Conservation (phyloP, 2,113 vertebrate species). For the Acrocephalus kingi region DNA sequence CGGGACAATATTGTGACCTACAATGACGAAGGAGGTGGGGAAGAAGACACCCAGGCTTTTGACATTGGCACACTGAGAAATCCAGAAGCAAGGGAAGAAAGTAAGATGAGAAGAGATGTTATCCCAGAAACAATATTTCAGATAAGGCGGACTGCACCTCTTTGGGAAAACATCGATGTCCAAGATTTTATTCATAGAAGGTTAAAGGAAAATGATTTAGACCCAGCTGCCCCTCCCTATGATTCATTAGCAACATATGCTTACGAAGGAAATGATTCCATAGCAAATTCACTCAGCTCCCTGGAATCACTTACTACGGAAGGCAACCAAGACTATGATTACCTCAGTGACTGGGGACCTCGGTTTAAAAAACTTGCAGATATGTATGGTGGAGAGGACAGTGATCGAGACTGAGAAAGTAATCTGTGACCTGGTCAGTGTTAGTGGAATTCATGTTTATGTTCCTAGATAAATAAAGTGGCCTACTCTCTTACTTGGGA, state of each 20-base stretch:
- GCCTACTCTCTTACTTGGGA: constrained; percentile 57
- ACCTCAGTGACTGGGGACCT: constrained; percentile 82
- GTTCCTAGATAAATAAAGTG: constrained; percentile 63
- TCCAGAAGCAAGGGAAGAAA: constrained; percentile 80
- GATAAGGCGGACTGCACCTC: constrained; percentile 70
- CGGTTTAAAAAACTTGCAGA: constrained; percentile 81
- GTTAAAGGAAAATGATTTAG: constrained; percentile 79
- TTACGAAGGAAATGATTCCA: constrained; percentile 79
- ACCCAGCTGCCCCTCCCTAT: constrained; percentile 80
- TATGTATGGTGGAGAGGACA: constrained; percentile 81
- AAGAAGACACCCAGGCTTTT: constrained; percentile 84
- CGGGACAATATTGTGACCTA: constrained; percentile 84
- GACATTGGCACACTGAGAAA: constrained; percentile 81
- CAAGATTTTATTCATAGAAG: constrained; percentile 81
- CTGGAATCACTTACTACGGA: constrained; percentile 76
- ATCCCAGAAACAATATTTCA: constrained; percentile 82
- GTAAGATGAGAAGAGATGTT: constrained; percentile 77
- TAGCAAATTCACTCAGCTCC: constrained; percentile 80
- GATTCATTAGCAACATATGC: constrained; percentile 83
- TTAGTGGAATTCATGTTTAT: constrained; percentile 51
- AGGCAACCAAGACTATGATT: constrained; percentile 79
- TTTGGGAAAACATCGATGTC: constrained; percentile 81
- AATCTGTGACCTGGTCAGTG: neutral
- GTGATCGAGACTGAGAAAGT: constrained; percentile 75
- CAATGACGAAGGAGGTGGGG: constrained; percentile 83